These are phyloP conservation scores for Amblyteles armatorius DNA, from an alignment of 2,888 invertebrate genomes.

Conservation along the genomic window DNA sequence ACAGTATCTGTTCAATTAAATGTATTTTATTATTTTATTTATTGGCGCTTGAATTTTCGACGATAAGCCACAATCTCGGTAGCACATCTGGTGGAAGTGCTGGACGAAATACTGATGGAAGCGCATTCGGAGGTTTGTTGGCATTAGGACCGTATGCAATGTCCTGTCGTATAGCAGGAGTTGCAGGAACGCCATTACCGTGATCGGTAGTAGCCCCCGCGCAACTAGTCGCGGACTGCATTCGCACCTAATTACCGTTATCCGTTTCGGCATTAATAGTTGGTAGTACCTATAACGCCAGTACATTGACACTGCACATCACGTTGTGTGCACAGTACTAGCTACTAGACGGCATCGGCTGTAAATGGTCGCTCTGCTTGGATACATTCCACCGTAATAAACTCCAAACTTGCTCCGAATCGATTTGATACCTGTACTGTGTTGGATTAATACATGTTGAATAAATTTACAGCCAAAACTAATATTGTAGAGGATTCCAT, in stretches of 20 bases:
- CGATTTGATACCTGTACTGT: constrained; percentile 17
- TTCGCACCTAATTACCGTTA: constrained; percentile 70
- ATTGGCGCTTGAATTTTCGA: neutral
- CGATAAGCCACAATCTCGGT: neutral
- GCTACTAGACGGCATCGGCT: neutral
- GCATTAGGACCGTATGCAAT: neutral
- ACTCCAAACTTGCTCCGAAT: constrained; percentile 20
- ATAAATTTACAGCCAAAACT: neutral
- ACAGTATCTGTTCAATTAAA: neutral
- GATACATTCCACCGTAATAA: constrained; percentile 5
- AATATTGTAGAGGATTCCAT: neutral
- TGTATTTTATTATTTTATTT: neutral
- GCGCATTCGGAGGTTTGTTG: neutral
- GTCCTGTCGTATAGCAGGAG: constrained; percentile 5
- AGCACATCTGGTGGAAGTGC: neutral
- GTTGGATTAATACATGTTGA: neutral
- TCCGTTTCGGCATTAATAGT: constrained; percentile 73
- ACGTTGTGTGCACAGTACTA: constrained; percentile 36
- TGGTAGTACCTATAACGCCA: constrained; percentile 68
- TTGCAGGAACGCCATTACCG: constrained; percentile 27
- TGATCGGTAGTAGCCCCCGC: constrained; percentile 20
- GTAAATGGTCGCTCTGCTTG: neutral
- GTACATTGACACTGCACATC: neutral
- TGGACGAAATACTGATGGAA: neutral
- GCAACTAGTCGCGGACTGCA: constrained; percentile 20